phyloP scores from a whole-genome alignment of 2,797 vertebrate genomes.

The Myotis daubentonii region DNA sequence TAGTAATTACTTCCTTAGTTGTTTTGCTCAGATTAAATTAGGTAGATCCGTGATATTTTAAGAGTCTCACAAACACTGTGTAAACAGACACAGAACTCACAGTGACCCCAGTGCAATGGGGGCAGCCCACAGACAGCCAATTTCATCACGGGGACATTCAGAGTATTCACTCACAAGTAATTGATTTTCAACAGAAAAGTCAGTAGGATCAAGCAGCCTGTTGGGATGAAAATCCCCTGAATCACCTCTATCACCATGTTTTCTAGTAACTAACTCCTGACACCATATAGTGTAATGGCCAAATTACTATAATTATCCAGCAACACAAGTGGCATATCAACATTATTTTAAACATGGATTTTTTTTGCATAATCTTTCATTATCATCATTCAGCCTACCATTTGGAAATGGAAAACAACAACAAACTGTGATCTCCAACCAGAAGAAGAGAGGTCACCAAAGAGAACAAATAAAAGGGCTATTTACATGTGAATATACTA shows the following conservation, averaged over 20 bases:
- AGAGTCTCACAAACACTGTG: constrained; percentile 65
- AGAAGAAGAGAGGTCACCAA: constrained; percentile 72
- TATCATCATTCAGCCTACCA: constrained; percentile 83
- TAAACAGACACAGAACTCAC: constrained; percentile 58
- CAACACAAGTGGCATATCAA: constrained; percentile 87
- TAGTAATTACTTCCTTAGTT: constrained; percentile 74
- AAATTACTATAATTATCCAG: constrained; percentile 89
- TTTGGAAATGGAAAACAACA: constrained; percentile 84
- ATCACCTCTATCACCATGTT: constrained; percentile 82
- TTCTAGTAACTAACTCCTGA: constrained; percentile 84
- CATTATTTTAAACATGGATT: constrained; percentile 84
- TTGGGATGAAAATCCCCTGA: constrained; percentile 86
- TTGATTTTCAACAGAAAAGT: constrained; percentile 83
- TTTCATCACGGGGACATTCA: constrained; percentile 80
- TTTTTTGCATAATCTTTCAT: constrained; percentile 82
- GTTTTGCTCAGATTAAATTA: constrained; percentile 61
- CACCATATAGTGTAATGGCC: constrained; percentile 86
- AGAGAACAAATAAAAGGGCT: constrained; percentile 74
- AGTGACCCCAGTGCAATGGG: constrained; percentile 48
- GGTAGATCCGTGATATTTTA: constrained; percentile 68
- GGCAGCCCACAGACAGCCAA: constrained; percentile 54
- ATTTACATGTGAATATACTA: constrained; percentile 78
- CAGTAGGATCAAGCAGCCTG: constrained; percentile 85
- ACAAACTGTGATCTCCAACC: constrained; percentile 81
- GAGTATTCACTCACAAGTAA: constrained; percentile 79